Base-by-base conservation (phyloP, 2,888 invertebrate genomes). In the Eupelmus urozonus region DNA sequence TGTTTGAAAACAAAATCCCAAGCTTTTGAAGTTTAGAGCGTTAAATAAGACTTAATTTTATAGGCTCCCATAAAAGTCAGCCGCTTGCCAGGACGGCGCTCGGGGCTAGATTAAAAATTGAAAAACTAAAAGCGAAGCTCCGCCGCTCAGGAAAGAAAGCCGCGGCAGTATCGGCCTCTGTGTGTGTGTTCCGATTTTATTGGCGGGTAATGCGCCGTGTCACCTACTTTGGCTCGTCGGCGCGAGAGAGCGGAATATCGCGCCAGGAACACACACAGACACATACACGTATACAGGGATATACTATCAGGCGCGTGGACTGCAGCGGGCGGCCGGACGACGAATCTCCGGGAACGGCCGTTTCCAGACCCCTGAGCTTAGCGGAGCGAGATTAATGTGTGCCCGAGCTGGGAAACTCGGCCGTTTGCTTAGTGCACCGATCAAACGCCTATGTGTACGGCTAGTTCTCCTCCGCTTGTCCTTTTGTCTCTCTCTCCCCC, bases 151-250 rank as follows among this genome's bases (percentile, higher is more conserved):
- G 45, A 7, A 16, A 45, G 16, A 16, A 16, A 16, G 45, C 13
- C 2, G 16, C 13, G 5, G 29, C 42, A 45, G 69, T 53, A 45
- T 53, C 63, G 73, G 63, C n/a, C n/a, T n/a, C n/a, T n/a, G n/a
- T n/a, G n/a, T n/a, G n/a, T n/a, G 57, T 63, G 55, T 63, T 29
- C 45, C 67, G 67, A 75, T 75, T 67, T 75, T 67, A 76, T 63
- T 76, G 69, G 53, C 20, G 76, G 55, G 27, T 69, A 69, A 69
- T 76, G 55, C 62, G 53, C 69, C 76, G 63, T 66, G 67, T 63
- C 66, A 75, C 74, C 72, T 40, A 67, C 66, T 75, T 67, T 42
- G 20, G 25, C 5, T 40, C 65, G 13, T 25, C 5, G 27, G 60
- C 25, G 34, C 25, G 25, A 63, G 20, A 7, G 29, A 11, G 9